Conservation (phyloP, 1,140 invertebrate species). For the Drosophila teissieri region DNA sequence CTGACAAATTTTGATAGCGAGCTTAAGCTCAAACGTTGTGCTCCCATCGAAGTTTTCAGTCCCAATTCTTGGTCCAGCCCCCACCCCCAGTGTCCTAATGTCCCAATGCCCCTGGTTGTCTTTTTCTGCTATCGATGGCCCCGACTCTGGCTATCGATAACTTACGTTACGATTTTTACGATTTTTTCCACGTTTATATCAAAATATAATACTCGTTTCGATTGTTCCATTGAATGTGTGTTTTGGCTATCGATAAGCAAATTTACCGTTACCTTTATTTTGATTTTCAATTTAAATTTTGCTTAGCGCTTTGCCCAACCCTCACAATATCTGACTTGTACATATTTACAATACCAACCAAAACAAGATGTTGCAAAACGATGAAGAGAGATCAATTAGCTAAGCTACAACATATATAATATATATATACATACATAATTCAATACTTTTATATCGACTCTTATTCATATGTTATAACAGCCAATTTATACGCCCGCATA, state of each 20-base stretch:
- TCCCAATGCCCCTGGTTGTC: conserved; percentile 11
- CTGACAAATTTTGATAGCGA: conserved; percentile 23
- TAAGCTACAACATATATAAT: conserved; percentile 40
- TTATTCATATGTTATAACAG: conserved; percentile 29
- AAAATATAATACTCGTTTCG: conserved; percentile 10
- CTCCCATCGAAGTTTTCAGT: conserved; percentile 24
- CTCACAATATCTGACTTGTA: conserved; percentile 33
- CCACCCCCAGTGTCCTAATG: neutral
- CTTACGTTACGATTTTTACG: conserved; percentile 22
- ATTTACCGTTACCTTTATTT: conserved; percentile 19
- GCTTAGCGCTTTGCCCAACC: conserved; percentile 41
- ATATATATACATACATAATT: conserved; percentile 35
- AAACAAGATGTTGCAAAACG: conserved; percentile 10
- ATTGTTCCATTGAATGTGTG: conserved; percentile 44
- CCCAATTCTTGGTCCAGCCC: neutral
- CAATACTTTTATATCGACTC: conserved; percentile 21
- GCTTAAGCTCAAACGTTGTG: conserved; percentile 21
- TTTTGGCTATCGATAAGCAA: conserved; percentile 48
- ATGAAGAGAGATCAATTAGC: conserved; percentile 4
- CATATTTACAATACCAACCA: conserved; percentile 24
- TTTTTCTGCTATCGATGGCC: conserved; percentile 26
- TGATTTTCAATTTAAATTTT: conserved; percentile 13
- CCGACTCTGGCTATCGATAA: conserved; percentile 16
- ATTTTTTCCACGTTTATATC: conserved; percentile 10
- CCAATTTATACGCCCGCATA: conserved; percentile 32